Evolutionary conservation across 1,140 invertebrate genomes (phyloP).

Genomic region (Brachionus manjavacas): DNA sequence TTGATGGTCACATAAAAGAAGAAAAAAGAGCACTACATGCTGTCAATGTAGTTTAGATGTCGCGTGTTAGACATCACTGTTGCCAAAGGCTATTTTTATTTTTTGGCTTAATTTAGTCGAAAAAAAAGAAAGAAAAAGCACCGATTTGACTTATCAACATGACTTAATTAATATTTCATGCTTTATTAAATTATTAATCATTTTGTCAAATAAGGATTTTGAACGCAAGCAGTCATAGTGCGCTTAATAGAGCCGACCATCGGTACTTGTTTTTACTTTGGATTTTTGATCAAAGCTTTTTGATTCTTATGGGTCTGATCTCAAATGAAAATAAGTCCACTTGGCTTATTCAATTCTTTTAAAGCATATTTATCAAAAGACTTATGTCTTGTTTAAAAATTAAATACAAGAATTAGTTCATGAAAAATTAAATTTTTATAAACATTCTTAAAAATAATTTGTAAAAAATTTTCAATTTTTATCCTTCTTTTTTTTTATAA

Average conservation of each 20-base stretch:
- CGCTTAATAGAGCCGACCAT: background rate
- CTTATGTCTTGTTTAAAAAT: too few relatives aligned
- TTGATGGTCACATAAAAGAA: background rate
- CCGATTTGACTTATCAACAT: conserved; percentile 11
- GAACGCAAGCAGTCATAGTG: background rate
- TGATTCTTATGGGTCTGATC: background rate
- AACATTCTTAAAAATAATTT: too few relatives aligned
- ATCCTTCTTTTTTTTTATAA: too few relatives aligned
- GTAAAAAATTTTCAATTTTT: too few relatives aligned
- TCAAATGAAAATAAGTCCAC: background rate
- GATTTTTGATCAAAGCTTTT: background rate
- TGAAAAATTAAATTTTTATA: too few relatives aligned
- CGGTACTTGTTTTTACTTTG: background rate
- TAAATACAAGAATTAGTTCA: too few relatives aligned
- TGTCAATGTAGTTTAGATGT: background rate
- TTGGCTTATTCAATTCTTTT: background rate
- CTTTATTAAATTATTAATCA: conserved; percentile 10
- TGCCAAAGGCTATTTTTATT: background rate
- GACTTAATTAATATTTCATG: conserved; percentile 18
- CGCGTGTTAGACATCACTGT: background rate
- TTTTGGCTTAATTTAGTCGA: background rate
- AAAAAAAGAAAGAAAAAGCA: background rate
- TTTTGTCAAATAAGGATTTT: conserved; percentile 5
- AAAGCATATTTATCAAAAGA: too few relatives aligned
- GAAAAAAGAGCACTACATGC: background rate